These are phyloP conservation scores for Scomber scombrus DNA, from an alignment of 2,113 vertebrate genomes.

Conservation along the genomic window DNA sequence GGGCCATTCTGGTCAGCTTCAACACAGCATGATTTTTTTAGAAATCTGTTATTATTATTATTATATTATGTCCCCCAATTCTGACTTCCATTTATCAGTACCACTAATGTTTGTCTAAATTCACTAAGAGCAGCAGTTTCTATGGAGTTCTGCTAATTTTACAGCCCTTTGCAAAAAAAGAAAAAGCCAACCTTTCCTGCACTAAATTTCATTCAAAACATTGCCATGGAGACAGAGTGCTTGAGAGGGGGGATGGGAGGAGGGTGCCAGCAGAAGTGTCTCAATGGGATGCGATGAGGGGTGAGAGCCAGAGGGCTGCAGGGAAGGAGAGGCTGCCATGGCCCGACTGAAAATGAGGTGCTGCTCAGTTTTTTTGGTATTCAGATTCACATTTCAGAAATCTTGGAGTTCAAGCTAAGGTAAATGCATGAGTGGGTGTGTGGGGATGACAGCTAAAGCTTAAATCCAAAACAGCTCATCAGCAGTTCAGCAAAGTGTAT, in stretches of 20 bases:
- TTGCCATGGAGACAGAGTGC: constrained; percentile 76
- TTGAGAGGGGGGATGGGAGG: constrained; percentile 49
- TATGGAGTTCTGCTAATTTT: constrained; percentile 44
- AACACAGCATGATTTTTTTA: constrained; percentile 32
- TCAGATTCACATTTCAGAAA: constrained; percentile 62
- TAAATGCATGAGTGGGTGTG: constrained; percentile 28
- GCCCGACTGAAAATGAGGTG: constrained; percentile 63
- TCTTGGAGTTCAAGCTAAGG: constrained; percentile 46
- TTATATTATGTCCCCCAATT: constrained; percentile 3
- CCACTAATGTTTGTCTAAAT: constrained; percentile 14
- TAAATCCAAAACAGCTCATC: constrained; percentile 42
- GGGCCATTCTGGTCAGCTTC: constrained; percentile 35
- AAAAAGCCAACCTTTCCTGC: constrained; percentile 19
- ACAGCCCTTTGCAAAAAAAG: constrained; percentile 27
- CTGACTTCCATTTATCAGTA: constrained; percentile 44
- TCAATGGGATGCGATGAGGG: constrained; percentile 61
- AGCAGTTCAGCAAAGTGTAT: constrained; percentile 18
- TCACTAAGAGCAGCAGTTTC: constrained; percentile 16
- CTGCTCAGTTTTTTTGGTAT: constrained; percentile 42
- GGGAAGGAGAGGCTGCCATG: constrained; percentile 55
- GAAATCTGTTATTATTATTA: constrained; percentile 37
- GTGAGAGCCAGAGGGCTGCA: constrained; percentile 56
- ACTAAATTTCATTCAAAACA: constrained; percentile 68
- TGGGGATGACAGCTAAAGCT: constrained; percentile 42
- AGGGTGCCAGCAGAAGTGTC: constrained; percentile 52